Conservation (phyloP, 2,888 invertebrate species). For the Danaus chrysippus region DNA sequence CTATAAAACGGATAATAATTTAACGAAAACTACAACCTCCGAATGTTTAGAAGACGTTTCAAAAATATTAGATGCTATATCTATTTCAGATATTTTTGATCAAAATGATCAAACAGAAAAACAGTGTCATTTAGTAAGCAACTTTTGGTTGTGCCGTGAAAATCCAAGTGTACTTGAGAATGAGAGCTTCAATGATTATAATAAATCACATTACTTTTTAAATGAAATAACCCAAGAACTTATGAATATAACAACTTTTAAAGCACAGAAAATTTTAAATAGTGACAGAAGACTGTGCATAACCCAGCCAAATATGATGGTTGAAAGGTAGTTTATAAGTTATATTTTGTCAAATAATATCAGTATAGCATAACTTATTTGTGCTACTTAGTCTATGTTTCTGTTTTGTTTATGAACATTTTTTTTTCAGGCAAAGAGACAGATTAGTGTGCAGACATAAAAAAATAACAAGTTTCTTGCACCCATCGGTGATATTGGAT, state of each 20-base stretch:
- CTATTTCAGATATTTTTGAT: slow-evolving; percentile 57
- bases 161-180: slow-evolving; percentile 58
- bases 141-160: slow-evolving; percentile 56
- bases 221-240: slow-evolving; percentile 51
- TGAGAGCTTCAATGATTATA: slow-evolving; percentile 52
- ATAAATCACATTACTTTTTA: slow-evolving; percentile 42
- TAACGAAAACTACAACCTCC: slow-evolving; percentile 27
- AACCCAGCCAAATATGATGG: slow-evolving; percentile 47
- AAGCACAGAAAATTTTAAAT: slow-evolving; percentile 41
- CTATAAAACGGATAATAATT: slow-evolving; percentile 41
- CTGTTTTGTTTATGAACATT: slow-evolving; percentile 14
- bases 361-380: too few relatives aligned
- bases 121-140: slow-evolving; percentile 41
- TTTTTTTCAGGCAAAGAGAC: slow-evolving; percentile 69
- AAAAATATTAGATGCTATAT: slow-evolving; percentile 56
- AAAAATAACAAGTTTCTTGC: slow-evolving; percentile 70
- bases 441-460: slow-evolving; percentile 57
- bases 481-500: slow-evolving; percentile 69
- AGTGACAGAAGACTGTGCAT: slow-evolving; percentile 40
- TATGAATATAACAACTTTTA: slow-evolving; percentile 40
- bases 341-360: slow-evolving; percentile 7
- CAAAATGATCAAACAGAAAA: slow-evolving; percentile 31
- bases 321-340: slow-evolving; percentile 50
- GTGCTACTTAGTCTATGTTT: slow-evolving; percentile 9
- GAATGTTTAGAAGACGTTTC: slow-evolving; percentile 34